Evolutionary conservation across 2,888 invertebrate species (phyloP).

Genomic region (Leucophenga montana): DNA sequence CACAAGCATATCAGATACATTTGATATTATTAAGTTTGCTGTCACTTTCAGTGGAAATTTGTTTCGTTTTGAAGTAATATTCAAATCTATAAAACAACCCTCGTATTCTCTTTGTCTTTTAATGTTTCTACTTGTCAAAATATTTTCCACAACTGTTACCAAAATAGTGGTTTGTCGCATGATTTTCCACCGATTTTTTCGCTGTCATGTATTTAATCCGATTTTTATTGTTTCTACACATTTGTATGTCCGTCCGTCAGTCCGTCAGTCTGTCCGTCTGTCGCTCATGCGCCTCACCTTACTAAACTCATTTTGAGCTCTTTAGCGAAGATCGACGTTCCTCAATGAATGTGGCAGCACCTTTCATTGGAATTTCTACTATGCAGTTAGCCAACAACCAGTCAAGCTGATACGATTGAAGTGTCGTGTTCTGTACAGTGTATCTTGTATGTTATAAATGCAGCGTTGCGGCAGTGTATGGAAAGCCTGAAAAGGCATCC

Average conservation of each 20-base stretch:
- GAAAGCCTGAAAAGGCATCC: conserved; percentile 46
- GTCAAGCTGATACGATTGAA: too few relatives aligned
- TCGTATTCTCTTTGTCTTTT: background rate
- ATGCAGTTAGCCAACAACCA: too few relatives aligned
- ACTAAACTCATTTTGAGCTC: background rate
- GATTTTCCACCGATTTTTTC: conserved; percentile 56
- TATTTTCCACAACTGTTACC: conserved; percentile 17
- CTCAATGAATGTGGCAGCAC: conserved; percentile 38
- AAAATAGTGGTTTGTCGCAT: conserved; percentile 11
- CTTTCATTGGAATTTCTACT: conserved; percentile 59
- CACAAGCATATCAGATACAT: too few relatives aligned
- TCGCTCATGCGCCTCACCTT: too few relatives aligned
- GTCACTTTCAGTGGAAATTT: too few relatives aligned
- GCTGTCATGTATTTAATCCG: conserved; percentile 64
- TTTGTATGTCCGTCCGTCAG: conserved; percentile 37
- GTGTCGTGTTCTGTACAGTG: background rate
- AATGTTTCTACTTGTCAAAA: background rate
- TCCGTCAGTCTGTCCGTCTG: too few relatives aligned
- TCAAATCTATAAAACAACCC: too few relatives aligned
- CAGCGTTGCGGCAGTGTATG: too few relatives aligned
- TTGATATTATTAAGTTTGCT: too few relatives aligned
- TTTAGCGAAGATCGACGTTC: conserved; percentile 10
- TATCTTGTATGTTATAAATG: conserved; percentile 10
- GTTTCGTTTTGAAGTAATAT: too few relatives aligned
- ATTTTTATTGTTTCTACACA: conserved; percentile 66